These are phyloP conservation scores for Ophthalmolycus amberensis DNA, from an alignment of 2,113 vertebrate genomes.

Conservation along the genomic window DNA sequence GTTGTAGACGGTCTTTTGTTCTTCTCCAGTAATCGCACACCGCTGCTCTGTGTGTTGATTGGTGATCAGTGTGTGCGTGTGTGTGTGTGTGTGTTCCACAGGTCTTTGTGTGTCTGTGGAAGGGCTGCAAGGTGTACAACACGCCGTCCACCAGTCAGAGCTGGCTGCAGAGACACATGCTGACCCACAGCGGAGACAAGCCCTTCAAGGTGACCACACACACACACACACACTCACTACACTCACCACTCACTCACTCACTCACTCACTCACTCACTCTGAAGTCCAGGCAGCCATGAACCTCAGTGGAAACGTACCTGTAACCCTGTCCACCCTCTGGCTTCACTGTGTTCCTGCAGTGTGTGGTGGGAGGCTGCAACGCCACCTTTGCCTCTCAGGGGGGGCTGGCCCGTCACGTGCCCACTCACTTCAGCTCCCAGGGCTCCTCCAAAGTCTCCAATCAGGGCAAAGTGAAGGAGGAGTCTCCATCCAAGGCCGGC, in stretches of 20 bases:
- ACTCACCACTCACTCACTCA: no score
- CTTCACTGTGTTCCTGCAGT: slow-evolving; percentile 80
- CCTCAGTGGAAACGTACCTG: no score
- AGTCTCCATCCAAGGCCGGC: slow-evolving; percentile 97
- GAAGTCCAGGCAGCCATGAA: no score
- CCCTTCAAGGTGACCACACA: slow-evolving; percentile 92
- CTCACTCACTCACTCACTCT: no score
- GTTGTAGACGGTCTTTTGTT: neutral
- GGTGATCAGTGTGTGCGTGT: neutral
- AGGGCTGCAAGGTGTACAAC: slow-evolving; percentile 99
- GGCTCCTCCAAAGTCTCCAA: slow-evolving; percentile 92
- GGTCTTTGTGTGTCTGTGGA: slow-evolving; percentile 99
- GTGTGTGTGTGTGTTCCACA: slow-evolving; percentile 66
- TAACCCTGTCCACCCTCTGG: neutral
- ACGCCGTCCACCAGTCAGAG: slow-evolving; percentile 99
- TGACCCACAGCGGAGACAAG: slow-evolving; percentile 98
- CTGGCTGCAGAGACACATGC: slow-evolving; percentile 98
- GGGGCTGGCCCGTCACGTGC: slow-evolving; percentile 96
- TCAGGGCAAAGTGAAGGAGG: slow-evolving; percentile 94
- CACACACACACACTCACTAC: neutral
- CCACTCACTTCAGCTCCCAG: slow-evolving; percentile 98
- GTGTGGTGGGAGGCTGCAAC: slow-evolving; percentile 97
- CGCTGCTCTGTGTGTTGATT: neutral
- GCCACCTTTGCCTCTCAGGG: slow-evolving; percentile 99
- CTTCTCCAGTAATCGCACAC: neutral